Evolutionary conservation across 2,113 vertebrate species (phyloP), one percentile per base, ranked within the genome.

Genomic region (Axis porcinus): DNA sequence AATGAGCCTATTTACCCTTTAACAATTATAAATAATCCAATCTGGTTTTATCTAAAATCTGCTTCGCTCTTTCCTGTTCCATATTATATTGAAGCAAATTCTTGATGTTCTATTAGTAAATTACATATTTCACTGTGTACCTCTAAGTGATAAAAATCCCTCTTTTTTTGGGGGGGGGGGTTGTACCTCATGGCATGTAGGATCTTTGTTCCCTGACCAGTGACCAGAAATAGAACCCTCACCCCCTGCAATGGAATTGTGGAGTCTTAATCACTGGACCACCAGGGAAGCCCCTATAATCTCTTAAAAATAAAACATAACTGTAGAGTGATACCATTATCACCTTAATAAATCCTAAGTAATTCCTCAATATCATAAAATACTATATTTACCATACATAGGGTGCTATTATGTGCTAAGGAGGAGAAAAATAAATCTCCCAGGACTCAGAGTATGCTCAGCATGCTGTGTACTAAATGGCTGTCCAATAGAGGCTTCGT

Each of bases 281-380:
- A 27, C 70, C 12, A 76, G 40, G 40, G 40, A 27, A 76, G 40
- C 15, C 40, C 70, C 40, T 76, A 7, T 43, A 76, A 58, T 52
- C 47, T 94, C 43, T 93, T 93, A 55, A 84, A 92, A 86, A 14
- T 87, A 79, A 60, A 45, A 52, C 21, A 11, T 84, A 79, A 81
- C 14, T 86, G 3, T 83, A n/a, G 45, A 50, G 78, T 81, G 87
- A 45, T 62, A 64, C 25, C 40, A 52, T 78, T 78, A 79, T 67
- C 45, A 79, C 25, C 21, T n/a, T 23, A 21, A 55, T 60, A 82
- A 96, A 27, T 50, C 43, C 40, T 25, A 57, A 93, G n/a, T 93
- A 87, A 91, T 76, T 97, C 62, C 15, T 92, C 89, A 76, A 21
- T 89, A 19, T 93, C 25, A 33, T 64, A 76, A 86, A 78, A 67